A percentile compares a stretch with the other conserved stretches of the same genome.
phyloP scores from a whole-genome alignment of 2,888 invertebrate genomes.

The Apamea monoglypha region DNA sequence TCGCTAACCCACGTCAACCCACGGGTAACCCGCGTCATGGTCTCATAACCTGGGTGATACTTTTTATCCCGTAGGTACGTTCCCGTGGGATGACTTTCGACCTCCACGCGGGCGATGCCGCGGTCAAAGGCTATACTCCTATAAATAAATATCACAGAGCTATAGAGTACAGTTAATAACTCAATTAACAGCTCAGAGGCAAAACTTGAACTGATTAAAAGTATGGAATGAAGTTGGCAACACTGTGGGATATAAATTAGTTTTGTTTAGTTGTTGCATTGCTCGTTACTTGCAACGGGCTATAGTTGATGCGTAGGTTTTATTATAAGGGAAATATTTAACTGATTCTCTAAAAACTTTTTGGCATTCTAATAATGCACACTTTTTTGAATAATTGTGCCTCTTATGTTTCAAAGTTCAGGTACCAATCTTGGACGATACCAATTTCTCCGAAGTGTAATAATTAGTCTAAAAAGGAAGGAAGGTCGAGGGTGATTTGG shows the following conservation, averaged over 20 bases:
- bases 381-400: background rate
- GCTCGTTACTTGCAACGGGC: conserved; percentile 6
- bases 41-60: background rate
- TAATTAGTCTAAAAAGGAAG: conserved; percentile 32
- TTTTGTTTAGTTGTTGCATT: conserved; percentile 47
- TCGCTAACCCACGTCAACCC: too few species aligned
- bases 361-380: background rate
- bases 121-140: background rate
- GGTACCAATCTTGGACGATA: background rate
- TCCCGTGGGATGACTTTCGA: background rate
- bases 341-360: background rate
- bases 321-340: background rate
- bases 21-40: background rate
- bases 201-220: conserved; percentile 61
- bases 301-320: conserved; percentile 3
- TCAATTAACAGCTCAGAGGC: conserved; percentile 41
- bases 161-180: conserved; percentile 18
- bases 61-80: too few species aligned
- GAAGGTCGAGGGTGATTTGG: conserved; percentile 31
- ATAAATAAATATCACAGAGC: conserved; percentile 5
- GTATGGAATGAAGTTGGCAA: conserved; percentile 54
- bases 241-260: conserved; percentile 59
- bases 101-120: background rate
- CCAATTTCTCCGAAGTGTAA: conserved; percentile 18
- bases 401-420: background rate